Conservation (phyloP, 2,888 invertebrate species). For the Parnassius glacialis region DNA sequence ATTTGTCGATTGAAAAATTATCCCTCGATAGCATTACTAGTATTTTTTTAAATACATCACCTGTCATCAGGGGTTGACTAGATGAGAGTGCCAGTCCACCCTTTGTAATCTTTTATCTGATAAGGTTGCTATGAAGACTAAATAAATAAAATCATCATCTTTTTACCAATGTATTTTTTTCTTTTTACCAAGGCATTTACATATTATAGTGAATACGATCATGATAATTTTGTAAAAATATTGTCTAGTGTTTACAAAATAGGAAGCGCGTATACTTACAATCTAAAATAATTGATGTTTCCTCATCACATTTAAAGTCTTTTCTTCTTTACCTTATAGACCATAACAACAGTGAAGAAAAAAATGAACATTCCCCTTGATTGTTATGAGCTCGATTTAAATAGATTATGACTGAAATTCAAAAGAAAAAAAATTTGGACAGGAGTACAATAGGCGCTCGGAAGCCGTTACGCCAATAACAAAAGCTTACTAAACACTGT, state of each 20-base stretch:
- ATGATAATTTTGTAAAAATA: background rate
- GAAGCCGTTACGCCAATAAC: slow-evolving; percentile 31
- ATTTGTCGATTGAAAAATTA: too few species aligned
- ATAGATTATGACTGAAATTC: slow-evolving; percentile 23
- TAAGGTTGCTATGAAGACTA: too few species aligned
- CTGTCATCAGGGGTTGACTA: too few species aligned
- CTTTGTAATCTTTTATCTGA: too few species aligned
- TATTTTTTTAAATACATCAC: too few species aligned
- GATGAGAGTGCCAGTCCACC: too few species aligned
- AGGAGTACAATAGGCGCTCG: slow-evolving; percentile 25
- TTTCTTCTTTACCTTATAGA: slow-evolving; percentile 18
- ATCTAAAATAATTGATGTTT: background rate
- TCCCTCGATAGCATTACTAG: too few species aligned
- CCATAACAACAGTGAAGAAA: slow-evolving; percentile 12
- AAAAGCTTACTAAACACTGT: slow-evolving; percentile 40
- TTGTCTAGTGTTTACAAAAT: background rate
- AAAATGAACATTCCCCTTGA: slow-evolving; percentile 18
- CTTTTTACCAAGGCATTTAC: too few species aligned
- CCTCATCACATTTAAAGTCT: slow-evolving; percentile 7
- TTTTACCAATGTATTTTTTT: too few species aligned
- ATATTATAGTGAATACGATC: too few species aligned
- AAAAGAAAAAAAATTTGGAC: slow-evolving; percentile 22
- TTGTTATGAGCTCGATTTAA: slow-evolving; percentile 23
- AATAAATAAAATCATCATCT: too few species aligned
- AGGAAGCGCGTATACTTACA: background rate